Percentiles rank a stretch among this genome's conserved stretches.
Conservation (phyloP, 2,113 vertebrate species). For the Lamprologus speciosus region DNA sequence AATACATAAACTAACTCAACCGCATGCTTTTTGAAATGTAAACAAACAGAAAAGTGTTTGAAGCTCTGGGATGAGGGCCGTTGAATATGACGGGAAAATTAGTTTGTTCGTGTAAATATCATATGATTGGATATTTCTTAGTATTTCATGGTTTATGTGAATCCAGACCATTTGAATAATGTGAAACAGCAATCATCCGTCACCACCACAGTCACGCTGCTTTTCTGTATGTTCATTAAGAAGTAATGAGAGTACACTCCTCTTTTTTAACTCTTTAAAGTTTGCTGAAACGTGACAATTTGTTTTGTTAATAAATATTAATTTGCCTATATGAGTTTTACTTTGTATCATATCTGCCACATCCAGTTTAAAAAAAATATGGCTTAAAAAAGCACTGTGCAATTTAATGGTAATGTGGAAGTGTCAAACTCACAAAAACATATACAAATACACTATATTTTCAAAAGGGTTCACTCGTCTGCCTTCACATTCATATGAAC, state of each 20-base stretch:
- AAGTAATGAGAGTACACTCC: neutral
- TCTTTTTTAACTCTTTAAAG: neutral
- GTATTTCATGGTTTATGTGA: neutral
- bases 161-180: neutral
- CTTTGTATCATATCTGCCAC: neutral
- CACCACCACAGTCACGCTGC: neutral
- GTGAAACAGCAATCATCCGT: neutral
- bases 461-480: neutral
- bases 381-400: neutral
- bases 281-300: neutral
- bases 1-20: neutral
- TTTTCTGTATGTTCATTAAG: neutral
- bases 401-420: neutral
- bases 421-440: neutral
- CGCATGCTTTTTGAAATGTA: neutral
- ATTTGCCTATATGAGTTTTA: neutral
- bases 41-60: neutral
- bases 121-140: neutral
- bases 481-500: neutral
- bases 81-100: neutral
- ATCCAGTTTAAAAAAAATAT: neutral
- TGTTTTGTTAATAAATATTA: neutral
- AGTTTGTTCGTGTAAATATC: neutral
- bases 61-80: neutral
- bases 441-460: neutral